Evolutionary conservation across 1,140 invertebrate genomes (phyloP).

Genomic region (Drosophila pruinosa): DNA sequence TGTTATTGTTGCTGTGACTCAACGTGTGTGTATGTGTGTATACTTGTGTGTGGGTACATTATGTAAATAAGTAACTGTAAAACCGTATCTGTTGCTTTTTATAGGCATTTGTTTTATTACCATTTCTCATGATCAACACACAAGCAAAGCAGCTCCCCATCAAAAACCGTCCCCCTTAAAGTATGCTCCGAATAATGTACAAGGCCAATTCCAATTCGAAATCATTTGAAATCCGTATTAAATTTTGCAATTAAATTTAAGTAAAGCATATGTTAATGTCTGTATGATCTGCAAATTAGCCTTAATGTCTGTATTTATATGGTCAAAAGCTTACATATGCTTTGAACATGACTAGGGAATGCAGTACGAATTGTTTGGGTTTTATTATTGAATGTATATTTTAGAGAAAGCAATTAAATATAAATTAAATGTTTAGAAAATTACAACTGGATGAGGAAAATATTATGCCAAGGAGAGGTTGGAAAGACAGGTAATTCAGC

Average conservation of each 20-base stretch:
- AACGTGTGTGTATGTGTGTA: not conserved
- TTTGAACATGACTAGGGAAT: not conserved
- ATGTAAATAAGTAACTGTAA: conserved; percentile 67
- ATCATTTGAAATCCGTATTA: not conserved
- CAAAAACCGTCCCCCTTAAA: conserved; percentile 4
- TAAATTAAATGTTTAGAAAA: not conserved
- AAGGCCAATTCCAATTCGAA: not conserved
- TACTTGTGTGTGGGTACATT: conserved; percentile 52
- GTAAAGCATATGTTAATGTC: not conserved
- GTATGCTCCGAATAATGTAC: conserved; percentile 8
- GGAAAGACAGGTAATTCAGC: not conserved
- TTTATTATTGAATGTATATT: not conserved
- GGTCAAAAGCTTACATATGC: not conserved
- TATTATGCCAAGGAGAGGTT: too few relatives aligned
- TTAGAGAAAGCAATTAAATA: not conserved
- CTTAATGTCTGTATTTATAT: not conserved
- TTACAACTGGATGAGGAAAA: too few relatives aligned
- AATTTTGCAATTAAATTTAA: not conserved
- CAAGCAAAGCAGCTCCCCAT: conserved; percentile 14
- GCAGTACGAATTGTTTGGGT: too few relatives aligned
- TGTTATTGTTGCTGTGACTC: conserved; percentile 14
- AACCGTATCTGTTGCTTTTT: conserved; percentile 74
- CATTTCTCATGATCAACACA: conserved; percentile 37
- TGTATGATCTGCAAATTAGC: not conserved
- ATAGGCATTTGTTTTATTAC: conserved; percentile 71